A percentile compares a stretch with the other conserved stretches of the same genome.
phyloP scores from a whole-genome alignment of 1,140 invertebrate species.

The Procambarus clarkii region DNA sequence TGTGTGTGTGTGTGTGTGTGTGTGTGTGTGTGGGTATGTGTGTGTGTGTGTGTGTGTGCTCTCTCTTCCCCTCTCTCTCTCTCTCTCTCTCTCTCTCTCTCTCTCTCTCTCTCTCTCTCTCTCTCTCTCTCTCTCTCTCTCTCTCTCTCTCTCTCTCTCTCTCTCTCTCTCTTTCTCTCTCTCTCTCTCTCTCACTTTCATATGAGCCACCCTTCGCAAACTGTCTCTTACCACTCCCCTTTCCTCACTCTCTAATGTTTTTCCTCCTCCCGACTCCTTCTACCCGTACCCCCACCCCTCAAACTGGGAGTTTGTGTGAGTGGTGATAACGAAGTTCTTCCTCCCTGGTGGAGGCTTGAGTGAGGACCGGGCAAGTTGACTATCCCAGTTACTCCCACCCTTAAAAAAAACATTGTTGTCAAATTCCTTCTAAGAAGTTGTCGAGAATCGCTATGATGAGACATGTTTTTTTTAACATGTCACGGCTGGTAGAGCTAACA shows the following conservation, averaged over 20 bases:
- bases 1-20: too few relatives aligned
- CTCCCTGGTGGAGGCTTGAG: not conserved
- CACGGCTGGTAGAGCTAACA: too few relatives aligned
- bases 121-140: not conserved
- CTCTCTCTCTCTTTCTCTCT: not conserved
- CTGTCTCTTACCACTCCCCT: not conserved
- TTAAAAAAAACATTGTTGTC: too few relatives aligned
- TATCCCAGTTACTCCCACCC: too few relatives aligned
- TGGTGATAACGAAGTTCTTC: not conserved
- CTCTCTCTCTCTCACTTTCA: not conserved
- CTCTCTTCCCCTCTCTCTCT: not conserved
- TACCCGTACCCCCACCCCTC: not conserved
- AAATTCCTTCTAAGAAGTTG: too few relatives aligned
- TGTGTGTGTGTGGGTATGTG: too few relatives aligned
- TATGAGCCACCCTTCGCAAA: not conserved
- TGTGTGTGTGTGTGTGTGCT: too few relatives aligned
- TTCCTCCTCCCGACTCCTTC: not conserved
- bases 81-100: not conserved
- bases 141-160: not conserved
- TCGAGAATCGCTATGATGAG: too few relatives aligned
- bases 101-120: not conserved
- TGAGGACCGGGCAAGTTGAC: not conserved
- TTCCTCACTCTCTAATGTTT: not conserved
- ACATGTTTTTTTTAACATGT: too few relatives aligned
- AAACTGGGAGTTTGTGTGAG: not conserved